These are phyloP conservation scores for Euspilapteryx auroguttella DNA, from an alignment of 2,888 invertebrate genomes.

Conservation along the genomic window DNA sequence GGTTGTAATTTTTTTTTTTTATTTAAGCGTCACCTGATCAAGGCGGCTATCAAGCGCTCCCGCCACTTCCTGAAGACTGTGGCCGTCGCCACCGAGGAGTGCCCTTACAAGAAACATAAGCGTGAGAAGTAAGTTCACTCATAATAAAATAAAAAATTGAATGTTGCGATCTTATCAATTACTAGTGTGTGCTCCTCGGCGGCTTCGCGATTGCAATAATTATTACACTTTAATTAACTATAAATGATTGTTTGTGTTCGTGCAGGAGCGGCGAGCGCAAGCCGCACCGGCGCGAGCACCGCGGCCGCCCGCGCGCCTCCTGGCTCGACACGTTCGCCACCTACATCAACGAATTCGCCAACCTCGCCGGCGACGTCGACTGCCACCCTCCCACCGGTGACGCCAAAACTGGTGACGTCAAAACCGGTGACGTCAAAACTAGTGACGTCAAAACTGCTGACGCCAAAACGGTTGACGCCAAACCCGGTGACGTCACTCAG, in stretches of 20 bases:
- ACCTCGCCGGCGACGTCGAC: constrained; percentile 42
- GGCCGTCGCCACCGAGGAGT: constrained; percentile 16
- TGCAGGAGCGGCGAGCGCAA: constrained; percentile 3
- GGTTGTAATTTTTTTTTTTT: not conserved
- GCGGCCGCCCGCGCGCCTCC: constrained; percentile 17
- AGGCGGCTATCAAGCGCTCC: constrained; percentile 34
- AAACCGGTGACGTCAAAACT: no score
- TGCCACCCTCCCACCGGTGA: constrained; percentile 12
- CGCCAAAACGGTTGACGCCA: not conserved
- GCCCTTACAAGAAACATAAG: constrained; percentile 20
- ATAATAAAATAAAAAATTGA: no score
- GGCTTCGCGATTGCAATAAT: no score
- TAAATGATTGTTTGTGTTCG: no score
- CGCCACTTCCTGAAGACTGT: constrained; percentile 33
- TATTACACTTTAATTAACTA: no score
- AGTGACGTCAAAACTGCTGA: constrained; percentile 1
- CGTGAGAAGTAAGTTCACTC: constrained; percentile 12
- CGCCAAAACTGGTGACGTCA: constrained; percentile 6
- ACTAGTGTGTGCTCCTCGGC: no score
- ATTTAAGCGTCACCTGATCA: constrained; percentile 26
- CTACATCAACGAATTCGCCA: constrained; percentile 57
- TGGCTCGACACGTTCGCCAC: constrained; percentile 51
- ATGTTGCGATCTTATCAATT: no score
- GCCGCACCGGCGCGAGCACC: constrained; percentile 18
- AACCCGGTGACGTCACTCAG: constrained; percentile 5